Percentiles rank a stretch among this genome's conserved stretches.
phyloP scores from a whole-genome alignment of 2,888 invertebrate species.

The Candidula unifasciata region DNA sequence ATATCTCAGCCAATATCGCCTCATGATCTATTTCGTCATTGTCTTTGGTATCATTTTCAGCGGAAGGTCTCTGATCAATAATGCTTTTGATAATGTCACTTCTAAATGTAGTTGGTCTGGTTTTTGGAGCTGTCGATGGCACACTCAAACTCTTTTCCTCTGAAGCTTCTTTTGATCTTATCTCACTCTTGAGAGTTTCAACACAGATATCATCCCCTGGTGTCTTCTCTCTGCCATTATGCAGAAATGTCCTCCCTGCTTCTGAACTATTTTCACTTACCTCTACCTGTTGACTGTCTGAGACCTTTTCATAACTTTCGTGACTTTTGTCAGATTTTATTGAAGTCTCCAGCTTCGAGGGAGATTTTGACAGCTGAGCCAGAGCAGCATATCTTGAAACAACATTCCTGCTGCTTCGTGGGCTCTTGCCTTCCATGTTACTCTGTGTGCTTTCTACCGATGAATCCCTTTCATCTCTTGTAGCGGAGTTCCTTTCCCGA shows the following conservation, averaged over 20 bases:
- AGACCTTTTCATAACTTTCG: neutral
- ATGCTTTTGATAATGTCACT: neutral
- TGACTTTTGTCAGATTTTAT: neutral
- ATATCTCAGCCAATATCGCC: neutral
- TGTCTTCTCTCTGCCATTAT: neutral
- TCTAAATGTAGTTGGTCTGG: neutral
- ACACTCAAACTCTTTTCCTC: neutral
- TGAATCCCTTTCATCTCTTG: slow-evolving; percentile 24
- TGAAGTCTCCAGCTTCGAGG: neutral
- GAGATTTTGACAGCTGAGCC: neutral
- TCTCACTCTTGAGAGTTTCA: neutral
- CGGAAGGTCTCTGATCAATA: neutral
- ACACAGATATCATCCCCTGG: neutral
- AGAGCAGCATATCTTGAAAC: slow-evolving; percentile 26
- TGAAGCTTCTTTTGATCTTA: neutral
- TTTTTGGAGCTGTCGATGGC: neutral
- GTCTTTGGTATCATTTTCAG: neutral
- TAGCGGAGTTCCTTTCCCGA: neutral
- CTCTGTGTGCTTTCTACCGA: slow-evolving; percentile 45
- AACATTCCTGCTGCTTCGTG: slow-evolving; percentile 19
- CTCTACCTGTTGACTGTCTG: neutral
- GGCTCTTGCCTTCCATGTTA: slow-evolving; percentile 30
- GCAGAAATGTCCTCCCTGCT: neutral
- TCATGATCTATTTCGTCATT: neutral
- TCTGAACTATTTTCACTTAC: neutral